Evolutionary conservation across 2,888 invertebrate genomes (phyloP), one percentile per base, ranked within the genome.

Genomic region (Bombylius discolor): DNA sequence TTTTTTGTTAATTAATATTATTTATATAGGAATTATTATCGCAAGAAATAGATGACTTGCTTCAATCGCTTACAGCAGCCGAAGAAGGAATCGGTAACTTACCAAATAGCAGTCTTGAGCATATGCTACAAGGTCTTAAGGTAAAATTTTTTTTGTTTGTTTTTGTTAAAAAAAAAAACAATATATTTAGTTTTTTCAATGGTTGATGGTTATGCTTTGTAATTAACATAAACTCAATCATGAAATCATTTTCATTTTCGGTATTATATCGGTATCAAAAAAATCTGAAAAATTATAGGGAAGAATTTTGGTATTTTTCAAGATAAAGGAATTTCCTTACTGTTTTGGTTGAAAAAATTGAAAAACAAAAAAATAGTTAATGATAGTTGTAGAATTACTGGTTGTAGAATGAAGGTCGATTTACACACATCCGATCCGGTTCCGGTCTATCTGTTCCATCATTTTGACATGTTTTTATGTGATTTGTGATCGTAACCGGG

Each of bases 41-140:
- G 75, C 79, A 79, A 77, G 84, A 84, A 73, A 79, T 89, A 70
- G 82, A 83, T 71, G 79, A 79, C 67, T 79, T 89, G 65, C 82
- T 84, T 65, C 78, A 79, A 70, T 82, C 83, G 66, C 78, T 88
- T 63, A 79, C 78, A 64, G 77, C 77, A 63, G 81, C 85, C 60
- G 87, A 88, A 76, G 78, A 78, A 61, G 79, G 79, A 63, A 80
- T 87, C 64, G 78, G 79, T 56, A 79, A 81, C 67, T 78, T 89
- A 63, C 87, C 89, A 23, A 78, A 79, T 62, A 82, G 82, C 68
- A 86, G 81, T 69, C 80, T 87, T 64, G 81, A 82, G 62, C 79
- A 81, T 55, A 87, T 89, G 84, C 79, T 85, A 62, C 75, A 78
- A 52, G 83, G 84, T 63, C 77, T 89, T 48, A 79, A 79, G 83